Base-by-base conservation (phyloP, 1,140 invertebrate genomes). In the Heliconius hermathena region DNA sequence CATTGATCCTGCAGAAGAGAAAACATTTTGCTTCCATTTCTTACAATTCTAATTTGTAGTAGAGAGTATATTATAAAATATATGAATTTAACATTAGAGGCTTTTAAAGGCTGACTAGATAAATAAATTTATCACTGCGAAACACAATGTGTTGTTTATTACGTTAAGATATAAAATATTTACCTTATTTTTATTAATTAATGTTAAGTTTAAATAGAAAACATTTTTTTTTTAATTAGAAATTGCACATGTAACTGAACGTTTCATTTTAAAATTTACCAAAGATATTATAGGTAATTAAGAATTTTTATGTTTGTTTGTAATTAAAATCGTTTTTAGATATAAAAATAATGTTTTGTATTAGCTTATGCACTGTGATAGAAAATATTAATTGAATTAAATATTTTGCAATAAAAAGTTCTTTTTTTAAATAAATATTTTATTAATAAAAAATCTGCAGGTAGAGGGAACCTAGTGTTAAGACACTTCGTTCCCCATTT, bases 31-130 rank as follows among this genome's bases (percentile, higher is more conserved):
- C 20, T 57, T 22, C 9, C 8, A 57, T 57, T 57, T 57, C 16
- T 57, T 57, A 22, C n/a, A 57, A 57, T n/a, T 57, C 20, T 57
- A 22, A 22, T 57, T 57, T 57, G n/a, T 57, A 57, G 20, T 66
- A 22, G 29, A 66, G 11, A 26, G 26, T 26, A 5, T 26, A 66
- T 66, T n/a, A 60, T 22, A 11, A 60, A 60, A 60, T 60, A 16
- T 26, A 66, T 26, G 2, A 29, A 29, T 26, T 29, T 26, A 29
- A 66, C 26, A 66, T 76, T 72, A 78, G 79, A 83, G 78, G 83
- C 84, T 84, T 80, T 80, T 20, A 81, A 86, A 86, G 84, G 84
- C 84, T 86, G 84, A 86, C 57, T 84, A 86, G 82, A 72, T 73
- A 73, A 16, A 66, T 66, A 66, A 13, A 29, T 29, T 26, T 66